phyloP scores from a whole-genome alignment of 2,888 invertebrate genomes.

The Lycocerus yunnanus region DNA sequence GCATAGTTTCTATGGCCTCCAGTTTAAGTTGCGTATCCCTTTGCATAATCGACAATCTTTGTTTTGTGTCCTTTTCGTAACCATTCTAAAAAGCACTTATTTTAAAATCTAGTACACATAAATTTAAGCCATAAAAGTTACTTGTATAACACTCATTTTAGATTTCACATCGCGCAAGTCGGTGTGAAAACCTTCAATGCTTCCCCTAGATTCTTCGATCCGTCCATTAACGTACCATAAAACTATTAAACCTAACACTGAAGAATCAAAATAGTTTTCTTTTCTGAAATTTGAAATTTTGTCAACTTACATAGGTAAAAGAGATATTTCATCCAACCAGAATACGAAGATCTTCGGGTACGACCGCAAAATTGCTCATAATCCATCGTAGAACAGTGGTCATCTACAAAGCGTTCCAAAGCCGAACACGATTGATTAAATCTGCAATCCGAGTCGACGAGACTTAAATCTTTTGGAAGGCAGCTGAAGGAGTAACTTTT shows the following conservation, averaged over 20 bases:
- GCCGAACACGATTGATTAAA: neutral
- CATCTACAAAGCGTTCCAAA: neutral
- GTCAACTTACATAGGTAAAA: neutral
- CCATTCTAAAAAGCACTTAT: neutral
- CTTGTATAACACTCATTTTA: neutral
- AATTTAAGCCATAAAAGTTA: neutral
- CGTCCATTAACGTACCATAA: neutral
- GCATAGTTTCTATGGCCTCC: neutral
- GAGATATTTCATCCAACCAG: neutral
- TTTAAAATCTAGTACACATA: neutral
- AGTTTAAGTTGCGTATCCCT: neutral
- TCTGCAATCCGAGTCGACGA: neutral
- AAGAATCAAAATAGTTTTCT: neutral
- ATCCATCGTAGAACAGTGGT: neutral
- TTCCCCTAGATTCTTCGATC: neutral
- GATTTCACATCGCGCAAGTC: neutral
- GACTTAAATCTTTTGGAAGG: neutral
- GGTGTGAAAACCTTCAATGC: neutral
- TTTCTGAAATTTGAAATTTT: neutral
- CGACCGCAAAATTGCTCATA: neutral
- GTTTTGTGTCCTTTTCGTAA: neutral
- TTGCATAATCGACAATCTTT: neutral
- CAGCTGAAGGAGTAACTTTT: neutral
- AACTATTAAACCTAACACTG: neutral
- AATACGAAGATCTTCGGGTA: neutral